Evolutionary conservation across 2,113 vertebrate genomes (phyloP), one percentile per base, ranked within the genome.

Genomic region (Petromus typicus): DNA sequence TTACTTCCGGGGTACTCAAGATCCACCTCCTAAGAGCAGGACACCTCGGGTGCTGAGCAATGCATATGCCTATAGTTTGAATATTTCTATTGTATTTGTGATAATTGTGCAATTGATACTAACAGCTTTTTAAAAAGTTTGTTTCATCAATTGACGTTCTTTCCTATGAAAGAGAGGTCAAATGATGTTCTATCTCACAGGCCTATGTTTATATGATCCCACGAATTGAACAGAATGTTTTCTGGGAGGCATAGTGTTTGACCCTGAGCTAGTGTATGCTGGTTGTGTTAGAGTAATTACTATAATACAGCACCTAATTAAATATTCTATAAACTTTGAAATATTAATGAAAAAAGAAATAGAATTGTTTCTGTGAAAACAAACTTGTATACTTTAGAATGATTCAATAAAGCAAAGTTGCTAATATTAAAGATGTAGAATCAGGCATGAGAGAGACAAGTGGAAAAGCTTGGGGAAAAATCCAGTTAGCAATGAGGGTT

Each of bases 311-410:
- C 75, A 40, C 67, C 71, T 90, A 86, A 90, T 93, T 59, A 71
- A 87, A 87, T 88, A 87, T 30, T 45, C 45, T 67, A 59, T 95
- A 89, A 76, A 90, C 51, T 93, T 83, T 90, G 34, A 94, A 94
- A 69, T 90, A 90, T 63, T 87, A 61, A 20, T 67, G 45, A 18
- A 85, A 91, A 92, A 89, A 37, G 37, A 84, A 69, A 69, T 56
- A 59, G 43, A 91, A 64, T 63, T 17, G 63, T 84, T 80, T 94
- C 43, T 86, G 32, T 64, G 63, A 89, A 89, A 88, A 94, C 48
- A 61, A 79, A 80, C 59, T 66, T 88, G n/a, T 75, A 43, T 18
- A 10, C n/a, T 86, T 93, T 56, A 48, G 59, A 67, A 79, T 67
- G 64, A 34, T 17, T 82, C 80, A 89, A 22, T 83, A 37, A 91